These are phyloP conservation scores for Leptinotarsa lineolata DNA, from an alignment of 1,140 invertebrate genomes.

Conservation along the genomic window DNA sequence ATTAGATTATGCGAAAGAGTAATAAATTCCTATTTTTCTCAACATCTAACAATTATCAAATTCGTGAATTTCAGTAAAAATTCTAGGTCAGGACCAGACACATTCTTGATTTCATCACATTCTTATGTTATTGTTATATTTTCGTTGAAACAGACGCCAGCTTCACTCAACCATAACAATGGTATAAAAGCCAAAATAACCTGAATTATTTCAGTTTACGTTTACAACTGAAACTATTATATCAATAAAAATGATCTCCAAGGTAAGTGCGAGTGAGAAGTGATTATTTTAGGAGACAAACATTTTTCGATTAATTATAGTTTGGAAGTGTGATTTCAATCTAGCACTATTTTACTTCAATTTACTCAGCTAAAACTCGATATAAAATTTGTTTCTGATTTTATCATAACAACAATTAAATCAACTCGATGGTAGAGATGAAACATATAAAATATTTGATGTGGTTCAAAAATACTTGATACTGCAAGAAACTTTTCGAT, in stretches of 20 bases:
- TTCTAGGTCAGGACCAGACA: conserved; percentile 12
- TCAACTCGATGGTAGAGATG: no score
- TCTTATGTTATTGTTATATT: conserved; percentile 13
- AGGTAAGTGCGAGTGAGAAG: background rate
- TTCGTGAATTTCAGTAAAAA: conserved; percentile 11
- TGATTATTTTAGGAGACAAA: background rate
- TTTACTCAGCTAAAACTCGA: no score
- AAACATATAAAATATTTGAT: no score
- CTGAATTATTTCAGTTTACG: conserved; percentile 3
- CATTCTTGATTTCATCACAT: conserved; percentile 12
- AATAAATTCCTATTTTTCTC: background rate
- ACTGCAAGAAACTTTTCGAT: no score
- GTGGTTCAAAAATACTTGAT: no score
- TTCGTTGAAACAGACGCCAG: background rate
- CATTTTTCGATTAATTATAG: no score
- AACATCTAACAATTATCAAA: background rate
- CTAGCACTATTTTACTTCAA: no score
- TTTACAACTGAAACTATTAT: conserved; percentile 4
- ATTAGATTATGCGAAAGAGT: background rate
- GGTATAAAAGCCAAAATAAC: conserved; percentile 18
- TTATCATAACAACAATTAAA: no score
- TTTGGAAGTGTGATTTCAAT: background rate
- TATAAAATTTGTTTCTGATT: no score
- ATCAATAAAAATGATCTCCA: background rate
- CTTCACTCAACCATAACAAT: conserved; percentile 12